Evolutionary conservation across 2,113 vertebrate species (phyloP).

Genomic region (Caloenas nicobarica): DNA sequence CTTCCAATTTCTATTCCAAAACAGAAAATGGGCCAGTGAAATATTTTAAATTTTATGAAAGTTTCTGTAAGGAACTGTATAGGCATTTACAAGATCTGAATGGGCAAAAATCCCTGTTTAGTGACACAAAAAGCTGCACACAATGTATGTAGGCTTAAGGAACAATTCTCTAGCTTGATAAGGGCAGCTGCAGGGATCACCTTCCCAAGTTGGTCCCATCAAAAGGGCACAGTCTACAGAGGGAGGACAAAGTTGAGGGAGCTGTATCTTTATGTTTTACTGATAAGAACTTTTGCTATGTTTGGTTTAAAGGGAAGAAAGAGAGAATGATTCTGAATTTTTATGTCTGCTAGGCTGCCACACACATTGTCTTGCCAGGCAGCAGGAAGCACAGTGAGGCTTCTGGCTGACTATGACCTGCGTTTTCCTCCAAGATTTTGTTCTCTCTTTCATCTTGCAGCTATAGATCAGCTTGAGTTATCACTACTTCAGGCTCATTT

Average conservation of each 20-base stretch:
- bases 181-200: not conserved
- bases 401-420: not conserved
- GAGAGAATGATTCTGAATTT: not conserved
- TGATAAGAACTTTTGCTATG: not conserved
- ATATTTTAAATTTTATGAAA: not conserved
- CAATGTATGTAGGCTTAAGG: not conserved
- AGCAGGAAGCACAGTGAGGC: rapidly evolving
- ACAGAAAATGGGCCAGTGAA: not conserved
- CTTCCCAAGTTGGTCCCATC: not conserved
- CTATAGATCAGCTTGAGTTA: not conserved
- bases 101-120: not conserved
- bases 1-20: not conserved
- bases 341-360: rapidly evolving
- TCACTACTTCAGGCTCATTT: not conserved
- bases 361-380: not conserved
- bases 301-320: not conserved
- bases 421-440: not conserved
- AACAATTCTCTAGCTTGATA: not conserved
- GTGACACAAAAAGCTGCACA: not conserved
- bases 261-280: not conserved
- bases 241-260: rapidly evolving
- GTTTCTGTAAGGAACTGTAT: not conserved
- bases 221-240: not conserved
- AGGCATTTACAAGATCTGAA: not conserved
- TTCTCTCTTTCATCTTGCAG: not conserved